Conservation (phyloP, 2,113 vertebrate species). For the Galemys pyrenaicus region DNA sequence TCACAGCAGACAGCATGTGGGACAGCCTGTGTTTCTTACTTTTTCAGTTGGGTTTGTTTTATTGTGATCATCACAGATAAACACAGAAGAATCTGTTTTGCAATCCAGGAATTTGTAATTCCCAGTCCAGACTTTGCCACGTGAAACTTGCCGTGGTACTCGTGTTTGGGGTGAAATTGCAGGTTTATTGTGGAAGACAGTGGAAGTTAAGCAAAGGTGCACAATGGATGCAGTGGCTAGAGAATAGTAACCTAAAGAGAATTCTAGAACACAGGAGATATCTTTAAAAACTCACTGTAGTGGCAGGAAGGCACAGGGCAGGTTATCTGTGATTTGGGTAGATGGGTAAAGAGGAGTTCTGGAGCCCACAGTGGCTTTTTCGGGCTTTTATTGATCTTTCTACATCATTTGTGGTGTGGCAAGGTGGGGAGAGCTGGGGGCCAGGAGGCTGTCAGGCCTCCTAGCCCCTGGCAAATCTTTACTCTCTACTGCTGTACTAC, state of each 20-base stretch:
- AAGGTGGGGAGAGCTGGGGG: no score
- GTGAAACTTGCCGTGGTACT: background rate
- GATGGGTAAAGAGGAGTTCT: no score
- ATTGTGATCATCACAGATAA: background rate
- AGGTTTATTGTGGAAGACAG: background rate
- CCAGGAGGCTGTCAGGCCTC: no score
- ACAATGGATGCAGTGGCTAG: background rate
- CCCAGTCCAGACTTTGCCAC: background rate
- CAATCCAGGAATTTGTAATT: background rate
- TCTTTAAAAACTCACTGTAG: background rate
- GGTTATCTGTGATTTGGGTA: no score
- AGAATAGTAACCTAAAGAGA: background rate
- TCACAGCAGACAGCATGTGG: background rate
- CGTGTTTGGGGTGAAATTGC: background rate
- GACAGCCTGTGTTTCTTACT: background rate
- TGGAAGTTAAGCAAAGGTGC: background rate
- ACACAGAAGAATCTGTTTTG: background rate
- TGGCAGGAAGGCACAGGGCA: no score
- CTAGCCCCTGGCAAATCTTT: no score
- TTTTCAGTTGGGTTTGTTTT: slow-evolving; percentile 14
- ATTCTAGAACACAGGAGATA: background rate
- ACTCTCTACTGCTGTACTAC: no score
- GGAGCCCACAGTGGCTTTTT: no score
- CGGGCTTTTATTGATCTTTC: no score
- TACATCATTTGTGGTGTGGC: no score